These are phyloP conservation scores for Drosophila nr. perissopoda DNA, from an alignment of 2,888 invertebrate species.

Conservation along the genomic window DNA sequence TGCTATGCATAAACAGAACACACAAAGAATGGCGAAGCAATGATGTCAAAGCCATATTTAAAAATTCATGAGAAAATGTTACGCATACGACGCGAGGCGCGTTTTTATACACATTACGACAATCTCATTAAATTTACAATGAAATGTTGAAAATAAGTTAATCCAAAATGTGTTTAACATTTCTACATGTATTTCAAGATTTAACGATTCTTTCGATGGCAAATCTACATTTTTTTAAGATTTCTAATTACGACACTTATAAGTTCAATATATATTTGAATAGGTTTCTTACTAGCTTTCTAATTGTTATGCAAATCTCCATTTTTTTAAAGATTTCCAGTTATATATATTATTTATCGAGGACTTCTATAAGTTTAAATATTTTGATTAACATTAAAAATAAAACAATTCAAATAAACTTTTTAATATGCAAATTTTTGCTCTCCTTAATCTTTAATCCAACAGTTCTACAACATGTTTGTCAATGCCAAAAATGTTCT, in stretches of 20 bases:
- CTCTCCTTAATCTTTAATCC: background rate
- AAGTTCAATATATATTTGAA: background rate
- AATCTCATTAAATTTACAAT: background rate
- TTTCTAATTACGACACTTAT: background rate
- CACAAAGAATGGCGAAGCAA: conserved; percentile 28
- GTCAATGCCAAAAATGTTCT: background rate
- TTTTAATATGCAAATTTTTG: background rate
- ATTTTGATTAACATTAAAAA: background rate
- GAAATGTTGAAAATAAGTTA: background rate
- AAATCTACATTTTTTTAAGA: background rate
- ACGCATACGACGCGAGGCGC: conserved; percentile 49
- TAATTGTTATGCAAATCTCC: background rate
- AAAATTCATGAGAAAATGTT: conserved; percentile 67
- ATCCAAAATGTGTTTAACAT: background rate
- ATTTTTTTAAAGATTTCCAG: background rate
- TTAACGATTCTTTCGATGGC: background rate
- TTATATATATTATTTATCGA: background rate
- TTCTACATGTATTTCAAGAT: background rate
- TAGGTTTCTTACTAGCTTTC: background rate
- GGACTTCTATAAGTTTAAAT: background rate
- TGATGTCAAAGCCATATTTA: conserved; percentile 47
- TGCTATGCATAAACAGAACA: conserved; percentile 60
- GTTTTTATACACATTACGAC: background rate
- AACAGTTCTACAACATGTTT: background rate
- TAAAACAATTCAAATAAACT: background rate